phyloP scores from a whole-genome alignment of 2,888 invertebrate species.

The Augiades crinisus region DNA sequence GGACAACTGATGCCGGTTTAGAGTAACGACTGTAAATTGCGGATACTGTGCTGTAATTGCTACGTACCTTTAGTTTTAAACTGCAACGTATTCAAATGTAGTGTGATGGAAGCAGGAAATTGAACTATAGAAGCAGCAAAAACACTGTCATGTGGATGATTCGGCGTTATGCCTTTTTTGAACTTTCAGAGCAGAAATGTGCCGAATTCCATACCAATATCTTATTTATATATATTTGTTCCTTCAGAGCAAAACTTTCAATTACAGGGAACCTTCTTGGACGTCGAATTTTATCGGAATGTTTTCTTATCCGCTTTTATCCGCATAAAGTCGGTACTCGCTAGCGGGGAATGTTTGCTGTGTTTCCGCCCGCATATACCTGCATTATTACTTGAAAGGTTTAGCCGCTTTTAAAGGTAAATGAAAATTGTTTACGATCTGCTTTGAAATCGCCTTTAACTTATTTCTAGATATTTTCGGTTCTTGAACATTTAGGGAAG shows the following conservation, averaged over 20 bases:
- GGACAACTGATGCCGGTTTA: too few relatives aligned
- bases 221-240: neutral
- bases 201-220: neutral
- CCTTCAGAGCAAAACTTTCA: slow-evolving; percentile 4
- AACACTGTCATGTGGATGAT: slow-evolving; percentile 4
- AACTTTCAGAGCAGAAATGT: neutral
- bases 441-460: neutral
- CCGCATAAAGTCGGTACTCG: slow-evolving; percentile 14
- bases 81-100: too few relatives aligned
- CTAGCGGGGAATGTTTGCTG: slow-evolving; percentile 11
- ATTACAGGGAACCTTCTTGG: slow-evolving; percentile 3
- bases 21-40: too few relatives aligned
- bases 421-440: slow-evolving; percentile 19
- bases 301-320: slow-evolving; percentile 10
- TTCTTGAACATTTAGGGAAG: too few relatives aligned
- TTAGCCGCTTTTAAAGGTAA: slow-evolving; percentile 14
- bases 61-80: too few relatives aligned
- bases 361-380: slow-evolving; percentile 14
- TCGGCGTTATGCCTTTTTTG: neutral
- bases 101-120: neutral
- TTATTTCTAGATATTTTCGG: too few relatives aligned
- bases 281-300: slow-evolving; percentile 8
- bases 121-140: too few relatives aligned
- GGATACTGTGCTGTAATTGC: too few relatives aligned
- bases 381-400: slow-evolving; percentile 20